These are phyloP conservation scores for Sardinella longiceps DNA, from an alignment of 2,797 vertebrate genomes.

Conservation along the genomic window DNA sequence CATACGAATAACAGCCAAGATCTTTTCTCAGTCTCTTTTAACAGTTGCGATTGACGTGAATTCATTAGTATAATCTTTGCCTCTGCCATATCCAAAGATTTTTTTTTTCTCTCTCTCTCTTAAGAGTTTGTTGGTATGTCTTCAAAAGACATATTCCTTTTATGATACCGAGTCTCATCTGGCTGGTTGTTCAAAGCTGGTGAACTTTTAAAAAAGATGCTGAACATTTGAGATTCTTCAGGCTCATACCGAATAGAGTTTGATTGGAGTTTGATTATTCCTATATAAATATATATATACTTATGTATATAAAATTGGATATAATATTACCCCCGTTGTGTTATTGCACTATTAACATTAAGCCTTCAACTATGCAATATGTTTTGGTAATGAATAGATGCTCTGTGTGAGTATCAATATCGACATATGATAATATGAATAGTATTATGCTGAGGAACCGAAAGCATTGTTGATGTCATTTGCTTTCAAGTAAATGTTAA, in stretches of 20 bases:
- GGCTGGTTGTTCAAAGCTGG: not conserved
- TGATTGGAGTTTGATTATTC: slow-evolving; percentile 19
- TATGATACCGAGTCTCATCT: not conserved
- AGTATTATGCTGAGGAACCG: not conserved
- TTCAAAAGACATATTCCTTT: not conserved
- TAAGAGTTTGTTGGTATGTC: not conserved
- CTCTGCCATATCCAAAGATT: slow-evolving; percentile 12
- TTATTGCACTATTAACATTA: slow-evolving; percentile 65
- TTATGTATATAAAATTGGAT: slow-evolving; percentile 55
- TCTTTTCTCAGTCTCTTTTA: not conserved
- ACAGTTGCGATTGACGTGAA: not conserved
- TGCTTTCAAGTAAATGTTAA: not conserved
- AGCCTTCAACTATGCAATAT: slow-evolving; percentile 66
- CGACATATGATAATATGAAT: not conserved
- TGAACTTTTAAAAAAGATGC: slow-evolving; percentile 2
- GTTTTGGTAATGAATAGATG: slow-evolving; percentile 49
- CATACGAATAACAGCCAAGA: not conserved
- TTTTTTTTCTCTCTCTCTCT: not conserved
- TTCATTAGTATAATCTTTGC: not conserved
- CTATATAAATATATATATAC: slow-evolving; percentile 42
- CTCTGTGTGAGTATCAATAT: not conserved
- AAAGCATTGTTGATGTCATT: not conserved
- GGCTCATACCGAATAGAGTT: not conserved
- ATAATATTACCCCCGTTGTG: slow-evolving; percentile 51
- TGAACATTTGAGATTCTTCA: slow-evolving; percentile 11